Evolutionary conservation across 1,140 invertebrate genomes (phyloP), one percentile per base, ranked within the genome.

Genomic region (Hyles euphorbiae): DNA sequence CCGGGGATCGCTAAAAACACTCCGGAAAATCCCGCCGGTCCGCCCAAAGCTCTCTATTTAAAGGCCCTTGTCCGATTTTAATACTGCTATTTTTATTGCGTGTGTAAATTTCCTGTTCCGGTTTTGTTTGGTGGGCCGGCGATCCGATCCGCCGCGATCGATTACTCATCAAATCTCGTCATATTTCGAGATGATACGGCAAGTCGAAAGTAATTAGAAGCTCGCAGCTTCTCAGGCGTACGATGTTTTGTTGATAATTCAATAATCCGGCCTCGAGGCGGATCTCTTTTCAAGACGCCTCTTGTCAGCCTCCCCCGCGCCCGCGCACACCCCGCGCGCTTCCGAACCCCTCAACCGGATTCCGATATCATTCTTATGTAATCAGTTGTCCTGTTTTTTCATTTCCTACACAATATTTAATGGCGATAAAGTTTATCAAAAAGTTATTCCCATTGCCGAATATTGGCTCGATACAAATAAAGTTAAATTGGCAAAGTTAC

Each of bases 401-500:
- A 77, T 83, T 80, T 76, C 61, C 68, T 70, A 74, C 70, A 76
- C 63, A 77, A 80, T 74, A 76, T 81, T 80, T 79, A 76, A 74
- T 67, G 58, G 68, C 67, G 63, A 65, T 61, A 68, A 78, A 74
- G 69, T 70, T 77, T 70, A 70, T 74, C 57, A 63, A 73, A 73
- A 81, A 81, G 72, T 82, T 84, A 77, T 78, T 77, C 77, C 76
- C 8, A 79, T 70, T 81, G 63, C 53, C 67, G 74, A 81, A 80
- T 84, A 84, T 85, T 78, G 67, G 50, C 54, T 56, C 67, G 77
- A 83, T 80, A 83, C 76, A 87, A 83, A 86, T 84, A 84, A 87
- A 88, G 81, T 88, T 88, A 88, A 88, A 88, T 88, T 88, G 81
- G 77, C 68, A 88, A 88, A 88, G 85, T 86, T 88, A 60, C 61